A percentile compares a stretch with the other conserved stretches of the same genome.
phyloP scores from a whole-genome alignment of 1,140 invertebrate species.

The Musca vetustissima region DNA sequence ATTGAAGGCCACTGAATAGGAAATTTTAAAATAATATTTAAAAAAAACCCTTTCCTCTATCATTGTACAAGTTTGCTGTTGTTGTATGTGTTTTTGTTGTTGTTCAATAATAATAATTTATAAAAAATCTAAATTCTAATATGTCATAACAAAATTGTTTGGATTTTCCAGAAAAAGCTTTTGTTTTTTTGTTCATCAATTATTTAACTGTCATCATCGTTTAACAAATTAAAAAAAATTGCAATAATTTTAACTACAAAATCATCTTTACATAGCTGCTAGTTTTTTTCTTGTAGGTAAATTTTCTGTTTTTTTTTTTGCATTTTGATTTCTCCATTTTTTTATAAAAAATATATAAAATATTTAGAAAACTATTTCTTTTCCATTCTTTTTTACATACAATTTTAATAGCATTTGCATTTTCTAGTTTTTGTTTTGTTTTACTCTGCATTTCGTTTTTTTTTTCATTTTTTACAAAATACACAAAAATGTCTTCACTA shows the following conservation, averaged over 20 bases:
- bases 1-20: too few relatives aligned
- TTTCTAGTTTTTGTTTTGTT: slow-evolving; percentile 7
- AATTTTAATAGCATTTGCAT: slow-evolving; percentile 7
- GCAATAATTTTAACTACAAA: too few relatives aligned
- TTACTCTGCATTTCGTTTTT: slow-evolving; percentile 13
- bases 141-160: too few relatives aligned
- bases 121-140: too few relatives aligned
- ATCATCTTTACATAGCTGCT: neutral
- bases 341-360: slow-evolving; percentile 25
- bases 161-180: too few relatives aligned
- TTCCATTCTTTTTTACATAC: slow-evolving; percentile 18
- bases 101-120: too few relatives aligned
- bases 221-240: slow-evolving; percentile 12
- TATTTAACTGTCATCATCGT: neutral
- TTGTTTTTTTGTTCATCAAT: too few relatives aligned
- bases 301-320: slow-evolving; percentile 16
- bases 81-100: too few relatives aligned
- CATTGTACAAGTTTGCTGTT: too few relatives aligned
- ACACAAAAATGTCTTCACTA: slow-evolving; percentile 15
- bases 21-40: too few relatives aligned
- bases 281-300: slow-evolving; percentile 5
- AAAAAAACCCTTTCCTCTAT: too few relatives aligned
- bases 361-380: slow-evolving; percentile 25
- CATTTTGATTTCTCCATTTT: neutral
- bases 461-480: slow-evolving; percentile 8